Evolutionary conservation across 2,113 vertebrate species (phyloP).

Genomic region (Pterocles orientalis): DNA sequence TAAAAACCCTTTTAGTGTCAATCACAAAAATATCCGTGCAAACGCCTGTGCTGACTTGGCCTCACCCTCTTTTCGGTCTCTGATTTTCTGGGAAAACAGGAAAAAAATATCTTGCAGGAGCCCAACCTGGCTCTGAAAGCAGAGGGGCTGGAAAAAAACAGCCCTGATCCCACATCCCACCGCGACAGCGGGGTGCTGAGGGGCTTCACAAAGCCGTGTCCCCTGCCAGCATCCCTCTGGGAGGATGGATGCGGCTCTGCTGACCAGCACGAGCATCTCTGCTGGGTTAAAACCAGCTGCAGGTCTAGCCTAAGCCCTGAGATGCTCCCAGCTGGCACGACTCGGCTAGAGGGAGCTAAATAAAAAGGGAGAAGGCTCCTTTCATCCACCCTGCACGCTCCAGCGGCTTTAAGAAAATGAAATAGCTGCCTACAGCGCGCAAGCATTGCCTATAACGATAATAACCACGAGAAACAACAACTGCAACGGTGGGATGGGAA

Average conservation of each 20-base stretch:
- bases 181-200: fast-evolving
- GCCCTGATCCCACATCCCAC: not conserved
- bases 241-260: not conserved
- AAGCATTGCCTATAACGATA: not conserved
- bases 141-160: not conserved
- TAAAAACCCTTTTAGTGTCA: not conserved
- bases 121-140: not conserved
- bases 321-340: not conserved
- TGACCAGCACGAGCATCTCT: not conserved
- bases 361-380: not conserved
- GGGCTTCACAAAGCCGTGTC: not conserved
- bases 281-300: not conserved
- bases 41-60: not conserved
- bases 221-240: not conserved
- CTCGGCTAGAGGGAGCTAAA: not conserved
- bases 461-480: not conserved
- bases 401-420: fast-evolving
- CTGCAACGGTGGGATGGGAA: not conserved
- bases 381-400: not conserved
- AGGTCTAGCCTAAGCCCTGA: not conserved
- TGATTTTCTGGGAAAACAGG: not conserved
- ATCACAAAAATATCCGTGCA: not conserved
- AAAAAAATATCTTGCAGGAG: not conserved
- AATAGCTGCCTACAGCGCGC: fast-evolving
- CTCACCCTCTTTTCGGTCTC: not conserved